Percentiles rank a stretch among this genome's conserved stretches.
These are phyloP conservation scores for Acipenser oxyrinchus DNA, from an alignment of 2,797 vertebrate genomes.

Conservation along the genomic window DNA sequence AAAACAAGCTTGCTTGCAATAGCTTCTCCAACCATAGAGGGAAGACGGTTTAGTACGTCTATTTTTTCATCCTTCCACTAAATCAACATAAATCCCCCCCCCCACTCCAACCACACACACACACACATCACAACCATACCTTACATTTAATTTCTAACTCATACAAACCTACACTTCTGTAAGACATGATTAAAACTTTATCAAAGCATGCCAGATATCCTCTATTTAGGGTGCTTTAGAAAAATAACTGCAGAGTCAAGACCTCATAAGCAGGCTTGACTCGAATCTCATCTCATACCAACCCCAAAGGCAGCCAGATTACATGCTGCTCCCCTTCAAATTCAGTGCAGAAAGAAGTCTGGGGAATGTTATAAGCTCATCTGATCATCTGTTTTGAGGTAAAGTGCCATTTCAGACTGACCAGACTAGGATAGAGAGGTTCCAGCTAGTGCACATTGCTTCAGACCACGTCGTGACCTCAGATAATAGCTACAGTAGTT, in stretches of 20 bases:
- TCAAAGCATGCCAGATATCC: too few species aligned
- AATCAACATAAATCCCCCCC: not conserved
- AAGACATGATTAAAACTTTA: too few species aligned
- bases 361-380: not conserved
- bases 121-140: not conserved
- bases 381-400: not conserved
- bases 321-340: not conserved
- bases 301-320: not conserved
- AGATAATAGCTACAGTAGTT: not conserved
- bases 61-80: not conserved
- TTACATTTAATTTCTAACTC: not conserved
- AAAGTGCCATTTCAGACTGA: not conserved
- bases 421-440: not conserved
- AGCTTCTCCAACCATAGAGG: too few species aligned
- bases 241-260: not conserved
- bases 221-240: too few species aligned
- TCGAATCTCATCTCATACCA: not conserved
- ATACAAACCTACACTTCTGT: not conserved
- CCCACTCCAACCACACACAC: not conserved
- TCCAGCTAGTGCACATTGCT: not conserved
- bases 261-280: not conserved
- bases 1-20: too few species aligned
- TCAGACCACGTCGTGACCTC: not conserved
- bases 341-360: not conserved
- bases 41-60: too few species aligned